Conservation (phyloP, 2,797 vertebrate species). For the Cygnus olor region DNA sequence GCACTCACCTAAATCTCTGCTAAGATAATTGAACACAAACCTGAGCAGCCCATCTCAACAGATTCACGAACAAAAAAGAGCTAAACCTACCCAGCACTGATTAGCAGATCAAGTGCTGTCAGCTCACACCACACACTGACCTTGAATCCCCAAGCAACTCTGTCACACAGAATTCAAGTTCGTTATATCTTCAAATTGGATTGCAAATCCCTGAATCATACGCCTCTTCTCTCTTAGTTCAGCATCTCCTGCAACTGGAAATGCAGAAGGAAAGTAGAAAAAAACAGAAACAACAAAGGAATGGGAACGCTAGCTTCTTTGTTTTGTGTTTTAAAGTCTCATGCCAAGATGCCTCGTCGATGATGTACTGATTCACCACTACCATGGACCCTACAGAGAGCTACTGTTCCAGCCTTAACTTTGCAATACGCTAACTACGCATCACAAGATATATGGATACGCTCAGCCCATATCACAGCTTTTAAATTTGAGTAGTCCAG, state of each 20-base stretch:
- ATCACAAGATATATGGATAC: not conserved
- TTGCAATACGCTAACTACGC: not conserved
- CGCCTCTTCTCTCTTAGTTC: not conserved
- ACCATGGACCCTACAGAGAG: not conserved
- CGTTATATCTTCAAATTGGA: not conserved
- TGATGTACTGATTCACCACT: slow-evolving; percentile 12
- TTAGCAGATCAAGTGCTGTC: slow-evolving; percentile 1
- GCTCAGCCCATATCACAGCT: not conserved
- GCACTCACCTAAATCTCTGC: not conserved
- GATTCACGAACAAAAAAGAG: not conserved
- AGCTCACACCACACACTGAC: slow-evolving; percentile 12
- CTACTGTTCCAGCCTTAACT: not conserved
- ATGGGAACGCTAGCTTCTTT: not conserved
- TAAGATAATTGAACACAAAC: not conserved
- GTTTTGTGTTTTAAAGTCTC: not conserved
- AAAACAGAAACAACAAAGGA: not conserved
- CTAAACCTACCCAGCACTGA: not conserved
- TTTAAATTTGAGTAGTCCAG: slow-evolving; percentile 39
- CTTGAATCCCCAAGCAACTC: not conserved
- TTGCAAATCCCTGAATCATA: not conserved
- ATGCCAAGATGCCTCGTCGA: not conserved
- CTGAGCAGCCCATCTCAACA: not conserved
- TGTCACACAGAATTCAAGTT: not conserved
- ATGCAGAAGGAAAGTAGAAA: not conserved
- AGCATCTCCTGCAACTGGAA: not conserved